Base-by-base conservation (phyloP, 2,888 invertebrate species). In the Hoplodrina ambigua region DNA sequence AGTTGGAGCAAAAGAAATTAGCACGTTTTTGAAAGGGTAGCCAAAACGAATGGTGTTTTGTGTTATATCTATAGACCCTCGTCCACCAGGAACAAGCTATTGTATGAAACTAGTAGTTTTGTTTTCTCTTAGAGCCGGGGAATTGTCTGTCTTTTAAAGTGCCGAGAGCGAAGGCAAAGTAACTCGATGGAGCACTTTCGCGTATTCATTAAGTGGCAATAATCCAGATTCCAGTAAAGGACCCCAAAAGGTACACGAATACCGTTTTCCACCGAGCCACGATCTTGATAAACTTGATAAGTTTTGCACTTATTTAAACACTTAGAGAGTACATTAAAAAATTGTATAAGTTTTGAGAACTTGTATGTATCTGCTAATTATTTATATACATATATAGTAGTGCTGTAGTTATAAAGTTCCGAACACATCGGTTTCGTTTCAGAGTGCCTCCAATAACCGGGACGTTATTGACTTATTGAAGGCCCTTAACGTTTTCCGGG, bases 181-280 rank as follows among this genome's bases (percentile, higher is more conserved):
- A 65, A 37, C 61, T 59, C n/a, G 52, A 55, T 41, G 41, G 58
- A 59, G 54, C 49, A 80, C 61, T 78, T 69, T 75, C 61, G 52
- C 52, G 37, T 37, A 73, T 57, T 78, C 25, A 67, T 54, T 54
- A 52, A 64, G 19, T 64, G 20, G 33, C 52, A 41, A 52, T 41
- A 61, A 49, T 62, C 54, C 15, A 64, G 57, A 62, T 58, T 53
- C 46, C 25, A 80, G 54, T 30, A 25, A 63, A 64, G 55, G 41
- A 17, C 8, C 57, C 11, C 19, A 30, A 19, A n/a, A 44, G 33
- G 15, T 54, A 33, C 10, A 41, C n/a, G 67, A 37, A n/a, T 46
- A 67, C 49, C 15, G 25, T 30, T 37, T 25, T 75, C 50, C 15
- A 37, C 17, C 17, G 11, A 56, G 15, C 17, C 49, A 52, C 50